Evolutionary conservation across 2,888 invertebrate genomes (phyloP).

Genomic region (Thumatha senex): DNA sequence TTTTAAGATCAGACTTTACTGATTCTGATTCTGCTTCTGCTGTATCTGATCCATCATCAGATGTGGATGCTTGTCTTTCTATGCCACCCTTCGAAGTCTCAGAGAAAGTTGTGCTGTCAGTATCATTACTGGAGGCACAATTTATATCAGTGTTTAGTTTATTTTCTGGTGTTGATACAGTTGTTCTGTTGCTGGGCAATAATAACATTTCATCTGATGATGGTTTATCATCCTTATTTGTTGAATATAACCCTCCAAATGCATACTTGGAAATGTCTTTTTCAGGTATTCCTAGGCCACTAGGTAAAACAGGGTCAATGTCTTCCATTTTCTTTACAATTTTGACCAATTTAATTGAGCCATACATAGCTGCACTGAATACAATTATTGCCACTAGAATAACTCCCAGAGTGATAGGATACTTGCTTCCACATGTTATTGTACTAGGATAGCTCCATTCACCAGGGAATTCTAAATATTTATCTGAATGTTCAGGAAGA

Average conservation of each 20-base stretch:
- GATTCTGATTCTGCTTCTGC: constrained; percentile 67
- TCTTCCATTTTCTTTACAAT: constrained; percentile 86
- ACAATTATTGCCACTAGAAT: constrained; percentile 61
- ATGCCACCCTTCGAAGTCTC: constrained; percentile 62
- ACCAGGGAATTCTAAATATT: constrained; percentile 50
- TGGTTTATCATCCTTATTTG: constrained; percentile 72
- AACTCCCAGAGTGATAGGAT: constrained; percentile 59
- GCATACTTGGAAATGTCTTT: constrained; percentile 72
- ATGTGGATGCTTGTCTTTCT: constrained; percentile 68
- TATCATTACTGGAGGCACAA: constrained; percentile 71
- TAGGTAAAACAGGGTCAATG: constrained; percentile 87
- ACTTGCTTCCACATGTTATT: constrained; percentile 58
- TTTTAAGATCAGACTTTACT: constrained; percentile 46
- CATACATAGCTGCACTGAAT: constrained; percentile 57
- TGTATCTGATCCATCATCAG: constrained; percentile 71
- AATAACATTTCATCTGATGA: constrained; percentile 75
- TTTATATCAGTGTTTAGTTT: constrained; percentile 66
- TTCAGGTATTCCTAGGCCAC: constrained; percentile 81
- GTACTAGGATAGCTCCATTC: constrained; percentile 68
- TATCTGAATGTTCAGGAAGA: constrained; percentile 38
- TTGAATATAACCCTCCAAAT: constrained; percentile 67
- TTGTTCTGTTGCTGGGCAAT: constrained; percentile 64
- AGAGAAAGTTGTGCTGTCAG: constrained; percentile 77
- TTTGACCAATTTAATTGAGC: constrained; percentile 80
- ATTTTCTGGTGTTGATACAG: constrained; percentile 56